Percentiles rank a stretch among this genome's conserved stretches.
phyloP scores from a whole-genome alignment of 30 jellyfish, hydroid and myxozoan genomes.

The Cassiopea xamachana region DNA sequence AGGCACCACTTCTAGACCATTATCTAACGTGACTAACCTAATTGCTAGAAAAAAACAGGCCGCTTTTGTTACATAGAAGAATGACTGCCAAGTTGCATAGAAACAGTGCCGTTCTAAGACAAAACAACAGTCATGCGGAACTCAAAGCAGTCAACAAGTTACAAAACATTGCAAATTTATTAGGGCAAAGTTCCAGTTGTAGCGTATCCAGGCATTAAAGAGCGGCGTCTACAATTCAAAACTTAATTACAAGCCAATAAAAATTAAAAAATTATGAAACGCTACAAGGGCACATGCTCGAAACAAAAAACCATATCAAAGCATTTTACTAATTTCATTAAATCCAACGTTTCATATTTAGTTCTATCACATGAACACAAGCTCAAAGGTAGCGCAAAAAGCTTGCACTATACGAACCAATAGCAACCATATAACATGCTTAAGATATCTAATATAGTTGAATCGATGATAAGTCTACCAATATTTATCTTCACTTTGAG shows the following conservation, averaged over 20 bases:
- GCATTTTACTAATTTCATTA: background rate
- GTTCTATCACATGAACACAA: no score
- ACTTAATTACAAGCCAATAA: background rate
- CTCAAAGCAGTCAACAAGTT: background rate
- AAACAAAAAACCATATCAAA: background rate
- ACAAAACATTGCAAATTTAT: background rate
- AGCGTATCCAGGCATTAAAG: conserved; percentile 12
- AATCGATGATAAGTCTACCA: no score
- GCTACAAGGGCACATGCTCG: background rate
- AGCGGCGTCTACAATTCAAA: conserved; percentile 19
- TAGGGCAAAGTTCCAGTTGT: background rate
- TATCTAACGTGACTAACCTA: background rate
- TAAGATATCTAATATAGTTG: no score
- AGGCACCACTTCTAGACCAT: background rate
- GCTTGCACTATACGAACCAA: no score
- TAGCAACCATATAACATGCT: no score
- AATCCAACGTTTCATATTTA: background rate
- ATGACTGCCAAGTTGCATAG: conserved; percentile 1
- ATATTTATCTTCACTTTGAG: no score
- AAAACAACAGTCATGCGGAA: background rate
- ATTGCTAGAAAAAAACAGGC: background rate
- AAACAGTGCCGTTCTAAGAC: background rate
- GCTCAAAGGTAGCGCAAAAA: no score
- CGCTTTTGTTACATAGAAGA: conserved; percentile 4
- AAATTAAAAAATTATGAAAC: background rate